Percentiles rank a stretch among this genome's conserved stretches.
phyloP scores from a whole-genome alignment of 2,797 vertebrate species.

The Diplodus sargus region DNA sequence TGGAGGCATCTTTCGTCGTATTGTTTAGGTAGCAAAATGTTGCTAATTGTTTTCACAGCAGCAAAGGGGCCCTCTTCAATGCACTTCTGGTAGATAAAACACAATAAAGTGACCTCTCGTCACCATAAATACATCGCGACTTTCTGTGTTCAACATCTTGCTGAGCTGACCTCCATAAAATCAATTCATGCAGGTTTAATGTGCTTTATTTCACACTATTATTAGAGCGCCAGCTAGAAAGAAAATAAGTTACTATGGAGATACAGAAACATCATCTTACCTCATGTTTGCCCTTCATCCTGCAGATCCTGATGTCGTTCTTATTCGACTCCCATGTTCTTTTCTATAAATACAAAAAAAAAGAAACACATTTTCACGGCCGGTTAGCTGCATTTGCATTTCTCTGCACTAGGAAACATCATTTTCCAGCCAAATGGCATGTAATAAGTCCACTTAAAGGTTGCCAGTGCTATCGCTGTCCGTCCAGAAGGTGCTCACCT shows the following conservation, averaged over 20 bases:
- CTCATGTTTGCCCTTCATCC: constrained; percentile 98
- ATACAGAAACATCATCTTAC: constrained; percentile 70
- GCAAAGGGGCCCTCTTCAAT: no score
- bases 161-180: not conserved
- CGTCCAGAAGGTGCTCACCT: constrained; percentile 82
- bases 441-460: not conserved
- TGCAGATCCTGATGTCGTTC: constrained; percentile 95
- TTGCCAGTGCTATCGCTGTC: constrained; percentile 14
- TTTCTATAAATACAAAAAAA: constrained; percentile 82
- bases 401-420: not conserved
- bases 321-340: constrained; percentile 95
- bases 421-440: constrained; percentile 15
- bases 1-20: not conserved
- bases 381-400: constrained; percentile 34
- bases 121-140: no score
- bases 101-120: no score
- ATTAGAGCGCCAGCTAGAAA: not conserved
- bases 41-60: no score
- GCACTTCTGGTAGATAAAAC: no score
- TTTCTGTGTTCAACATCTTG: not conserved
- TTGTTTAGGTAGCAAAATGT: not conserved
- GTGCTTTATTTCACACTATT: not conserved
- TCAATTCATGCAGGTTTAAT: not conserved
- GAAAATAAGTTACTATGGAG: not conserved
- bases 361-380: constrained; percentile 11